These are phyloP conservation scores for Anolis carolinensis DNA, from an alignment of 2,113 vertebrate genomes.

Conservation along the genomic window DNA sequence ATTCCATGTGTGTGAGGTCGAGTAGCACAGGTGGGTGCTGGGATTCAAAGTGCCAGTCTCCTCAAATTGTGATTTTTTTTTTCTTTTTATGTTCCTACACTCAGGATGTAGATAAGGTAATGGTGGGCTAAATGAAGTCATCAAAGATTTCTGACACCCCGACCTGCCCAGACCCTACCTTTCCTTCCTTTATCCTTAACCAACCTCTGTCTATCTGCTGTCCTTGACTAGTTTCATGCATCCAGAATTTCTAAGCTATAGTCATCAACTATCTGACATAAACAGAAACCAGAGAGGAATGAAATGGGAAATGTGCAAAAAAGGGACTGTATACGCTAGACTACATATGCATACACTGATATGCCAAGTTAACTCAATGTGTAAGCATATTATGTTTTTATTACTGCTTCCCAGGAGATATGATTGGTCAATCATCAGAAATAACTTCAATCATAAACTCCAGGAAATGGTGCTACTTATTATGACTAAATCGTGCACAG, in stretches of 20 bases:
- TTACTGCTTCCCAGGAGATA: background rate
- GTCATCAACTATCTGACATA: conserved; percentile 30
- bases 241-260: conserved; percentile 20
- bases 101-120: too few relatives aligned
- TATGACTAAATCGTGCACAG: background rate
- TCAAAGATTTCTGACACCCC: too few relatives aligned
- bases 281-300: conserved; percentile 31
- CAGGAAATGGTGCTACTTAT: background rate
- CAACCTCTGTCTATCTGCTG: background rate
- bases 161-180: background rate
- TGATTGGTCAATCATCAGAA: conserved; percentile 1
- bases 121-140: too few relatives aligned
- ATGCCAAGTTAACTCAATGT: background rate
- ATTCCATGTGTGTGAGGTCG: too few relatives aligned
- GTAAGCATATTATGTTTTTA: conserved; percentile 16
- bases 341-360: conserved; percentile 7
- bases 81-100: too few relatives aligned
- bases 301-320: background rate
- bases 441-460: background rate
- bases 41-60: too few relatives aligned
- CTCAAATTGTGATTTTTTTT: too few relatives aligned
- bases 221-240: background rate
- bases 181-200: background rate
- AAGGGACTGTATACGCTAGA: background rate
- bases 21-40: too few relatives aligned